These are phyloP conservation scores for Gasteruption jaculator DNA, from an alignment of 2,888 invertebrate species.

Conservation along the genomic window DNA sequence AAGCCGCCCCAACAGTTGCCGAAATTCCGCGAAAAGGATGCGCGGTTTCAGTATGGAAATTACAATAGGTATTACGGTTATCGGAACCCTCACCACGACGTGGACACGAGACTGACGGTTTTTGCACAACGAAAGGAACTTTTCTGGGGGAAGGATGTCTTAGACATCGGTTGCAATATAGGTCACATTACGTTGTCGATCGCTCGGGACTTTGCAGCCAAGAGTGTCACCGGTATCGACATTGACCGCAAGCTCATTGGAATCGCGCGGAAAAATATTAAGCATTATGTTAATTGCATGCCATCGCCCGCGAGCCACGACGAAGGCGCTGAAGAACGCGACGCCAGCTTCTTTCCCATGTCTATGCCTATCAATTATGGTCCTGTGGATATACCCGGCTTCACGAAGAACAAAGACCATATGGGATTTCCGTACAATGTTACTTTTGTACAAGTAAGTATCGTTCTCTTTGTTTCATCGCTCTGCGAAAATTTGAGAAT, in stretches of 20 bases:
- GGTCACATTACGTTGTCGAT: slow-evolving; percentile 91
- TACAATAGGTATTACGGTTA: slow-evolving; percentile 97
- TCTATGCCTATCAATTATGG: slow-evolving; percentile 88
- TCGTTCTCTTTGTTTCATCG: slow-evolving; percentile 8
- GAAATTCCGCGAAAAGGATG: slow-evolving; percentile 71
- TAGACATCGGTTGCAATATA: slow-evolving; percentile 97
- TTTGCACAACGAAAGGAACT: slow-evolving; percentile 76
- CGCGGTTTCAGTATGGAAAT: slow-evolving; percentile 90
- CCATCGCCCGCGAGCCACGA: slow-evolving; percentile 47
- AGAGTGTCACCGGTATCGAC: slow-evolving; percentile 87
- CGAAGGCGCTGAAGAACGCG: slow-evolving; percentile 25
- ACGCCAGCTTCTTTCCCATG: slow-evolving; percentile 68
- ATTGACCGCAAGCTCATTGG: slow-evolving; percentile 85
- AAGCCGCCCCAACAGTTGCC: slow-evolving; percentile 45
- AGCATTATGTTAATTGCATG: slow-evolving; percentile 61
- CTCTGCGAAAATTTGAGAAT: slow-evolving; percentile 16
- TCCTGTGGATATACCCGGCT: slow-evolving; percentile 64
- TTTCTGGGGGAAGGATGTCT: slow-evolving; percentile 83
- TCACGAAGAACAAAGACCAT: slow-evolving; percentile 44
- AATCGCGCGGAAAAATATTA: slow-evolving; percentile 69
- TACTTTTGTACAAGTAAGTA: slow-evolving; percentile 76
- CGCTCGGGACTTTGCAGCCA: slow-evolving; percentile 80
- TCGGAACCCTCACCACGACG: slow-evolving; percentile 75
- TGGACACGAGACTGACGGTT: slow-evolving; percentile 79
- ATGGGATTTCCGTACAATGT: slow-evolving; percentile 85